Conservation (phyloP, 1,140 invertebrate genomes). For the Drosophila yakuba region DNA sequence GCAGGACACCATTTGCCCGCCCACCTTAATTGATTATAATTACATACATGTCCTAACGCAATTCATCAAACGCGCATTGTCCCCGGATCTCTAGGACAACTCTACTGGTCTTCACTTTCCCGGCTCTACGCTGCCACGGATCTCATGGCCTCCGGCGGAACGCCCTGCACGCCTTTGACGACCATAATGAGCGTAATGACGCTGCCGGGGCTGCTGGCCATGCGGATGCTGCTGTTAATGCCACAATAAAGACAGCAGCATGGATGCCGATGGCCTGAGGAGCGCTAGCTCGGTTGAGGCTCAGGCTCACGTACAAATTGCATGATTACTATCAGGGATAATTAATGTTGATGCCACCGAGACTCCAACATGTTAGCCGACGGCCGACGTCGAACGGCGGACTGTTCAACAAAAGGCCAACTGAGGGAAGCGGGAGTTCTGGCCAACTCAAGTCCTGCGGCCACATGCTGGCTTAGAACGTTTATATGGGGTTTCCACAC, state of each 20-base stretch:
- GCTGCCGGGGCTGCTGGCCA: conserved; percentile 43
- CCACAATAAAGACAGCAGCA: conserved; percentile 58
- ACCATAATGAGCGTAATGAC: conserved; percentile 68
- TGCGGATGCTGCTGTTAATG: conserved; percentile 51
- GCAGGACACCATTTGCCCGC: conserved; percentile 16
- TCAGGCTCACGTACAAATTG: conserved; percentile 47
- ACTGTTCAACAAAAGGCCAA: conserved; percentile 26
- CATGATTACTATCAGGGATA: conserved; percentile 62
- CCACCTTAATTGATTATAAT: conserved; percentile 59
- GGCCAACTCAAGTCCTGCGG: conserved; percentile 11
- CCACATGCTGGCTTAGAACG: conserved; percentile 32
- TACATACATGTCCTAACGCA: conserved; percentile 57
- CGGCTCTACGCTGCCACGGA: neutral
- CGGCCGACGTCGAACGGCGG: conserved; percentile 3
- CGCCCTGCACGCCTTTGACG: conserved; percentile 37
- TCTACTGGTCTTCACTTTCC: neutral
- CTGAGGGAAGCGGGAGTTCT: conserved; percentile 7
- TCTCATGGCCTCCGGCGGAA: conserved; percentile 7
- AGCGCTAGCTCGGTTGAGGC: conserved; percentile 30
- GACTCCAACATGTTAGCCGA: conserved; percentile 34
- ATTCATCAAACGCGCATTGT: conserved; percentile 58
- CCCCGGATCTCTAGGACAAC: conserved; percentile 3
- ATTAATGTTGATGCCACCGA: conserved; percentile 63
- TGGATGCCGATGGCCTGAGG: conserved; percentile 39
- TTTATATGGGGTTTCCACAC: conserved; percentile 22